phyloP scores from a whole-genome alignment of 2,797 vertebrate species.

The Simalia tracyae region DNA sequence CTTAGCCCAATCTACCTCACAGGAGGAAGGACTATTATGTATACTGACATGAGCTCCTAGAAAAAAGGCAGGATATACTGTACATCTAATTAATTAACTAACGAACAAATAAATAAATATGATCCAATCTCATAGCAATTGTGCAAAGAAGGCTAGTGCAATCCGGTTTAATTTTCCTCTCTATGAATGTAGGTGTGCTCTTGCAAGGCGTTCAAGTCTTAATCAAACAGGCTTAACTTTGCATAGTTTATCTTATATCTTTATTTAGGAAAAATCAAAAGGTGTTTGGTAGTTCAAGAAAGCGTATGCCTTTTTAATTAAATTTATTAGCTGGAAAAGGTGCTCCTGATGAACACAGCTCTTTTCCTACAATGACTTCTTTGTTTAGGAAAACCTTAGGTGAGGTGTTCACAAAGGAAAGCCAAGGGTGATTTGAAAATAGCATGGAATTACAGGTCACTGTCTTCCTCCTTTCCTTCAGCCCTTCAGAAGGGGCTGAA shows the following conservation, averaged over 20 bases:
- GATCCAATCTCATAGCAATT: background rate
- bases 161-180: background rate
- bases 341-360: background rate
- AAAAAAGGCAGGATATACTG: background rate
- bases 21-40: background rate
- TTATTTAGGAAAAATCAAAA: background rate
- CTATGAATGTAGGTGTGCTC: background rate
- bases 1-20: background rate
- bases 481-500: accelerated
- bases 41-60: background rate
- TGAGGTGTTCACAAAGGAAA: background rate
- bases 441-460: background rate
- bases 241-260: background rate
- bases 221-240: background rate
- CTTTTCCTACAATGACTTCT: background rate
- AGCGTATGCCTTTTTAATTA: background rate
- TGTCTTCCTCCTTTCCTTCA: background rate
- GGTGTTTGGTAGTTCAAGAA: background rate
- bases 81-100: background rate
- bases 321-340: background rate
- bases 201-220: background rate
- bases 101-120: background rate
- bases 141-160: background rate
- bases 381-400: background rate
- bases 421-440: background rate